Evolutionary conservation across 2,113 vertebrate genomes (phyloP), one percentile per base, ranked within the genome.

Genomic region (Hystrix cristata): DNA sequence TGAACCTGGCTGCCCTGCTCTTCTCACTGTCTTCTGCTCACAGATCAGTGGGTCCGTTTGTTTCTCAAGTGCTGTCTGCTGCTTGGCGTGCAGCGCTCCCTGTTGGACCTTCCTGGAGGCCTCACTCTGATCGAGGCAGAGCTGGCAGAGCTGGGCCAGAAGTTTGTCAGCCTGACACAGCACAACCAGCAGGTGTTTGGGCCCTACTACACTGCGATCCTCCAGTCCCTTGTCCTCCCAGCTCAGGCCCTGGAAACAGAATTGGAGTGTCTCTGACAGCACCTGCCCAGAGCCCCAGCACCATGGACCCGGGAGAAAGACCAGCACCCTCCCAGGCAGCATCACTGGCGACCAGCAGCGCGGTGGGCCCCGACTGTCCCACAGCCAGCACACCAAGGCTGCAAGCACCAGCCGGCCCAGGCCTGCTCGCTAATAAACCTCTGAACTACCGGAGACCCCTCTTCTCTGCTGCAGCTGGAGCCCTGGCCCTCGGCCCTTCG

Each of bases 121-220:
- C 98, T 99, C 23, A 43, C 97, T 72, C 92, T 98, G 60, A 87
- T 99, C 88, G 98, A 98, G 79, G 96, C 98, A 14, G 98, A 99
- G 96, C 98, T 99, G n/a, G 96, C 98, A 13, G 98, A 98, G 90
- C 96, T 98, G 80, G 98, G 98, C 81, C 90, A 31, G 0, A 81
- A 98, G 93, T 99, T 99, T 85, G 97, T 98, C 95, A 98, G 46
- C 34, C 69, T 97, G 1, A 98, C 98, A 65, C 94, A 98, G 76
- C 98, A 99, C 96, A 99, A 98, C 90, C 98, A 98, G 94, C 98
- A 98, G 60, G 98, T 98, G 84, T 99, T 99, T 21, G 98, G 98
- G 34, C 98, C 98, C 8, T 99, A 98, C 97, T 99, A 98, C 34
- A 98, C 96, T 0, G 97, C 98, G 92, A 98, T 99, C 97, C 97